These are phyloP conservation scores for Lerema accius DNA, from an alignment of 1,140 invertebrate genomes.

Conservation along the genomic window DNA sequence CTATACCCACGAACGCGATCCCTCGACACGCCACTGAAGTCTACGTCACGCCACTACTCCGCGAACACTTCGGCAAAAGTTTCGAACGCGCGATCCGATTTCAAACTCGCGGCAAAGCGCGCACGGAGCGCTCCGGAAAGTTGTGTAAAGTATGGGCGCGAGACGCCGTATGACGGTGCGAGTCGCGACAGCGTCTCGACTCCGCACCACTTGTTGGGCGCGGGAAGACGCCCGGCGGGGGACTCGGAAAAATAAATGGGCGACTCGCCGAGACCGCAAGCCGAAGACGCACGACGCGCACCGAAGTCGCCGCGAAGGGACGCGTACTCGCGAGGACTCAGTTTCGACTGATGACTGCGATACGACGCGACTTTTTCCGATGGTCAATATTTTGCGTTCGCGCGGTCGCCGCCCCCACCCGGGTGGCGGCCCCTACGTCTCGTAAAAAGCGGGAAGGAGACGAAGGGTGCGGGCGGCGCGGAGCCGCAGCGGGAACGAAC, in stretches of 20 bases:
- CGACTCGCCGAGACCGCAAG: conserved; percentile 70
- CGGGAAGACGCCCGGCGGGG: conserved; percentile 76
- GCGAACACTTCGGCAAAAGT: conserved; percentile 64
- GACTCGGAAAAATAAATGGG: conserved; percentile 69
- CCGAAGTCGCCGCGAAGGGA: conserved; percentile 71
- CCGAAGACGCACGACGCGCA: conserved; percentile 77
- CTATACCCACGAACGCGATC: conserved; percentile 60
- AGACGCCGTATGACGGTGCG: conserved; percentile 67
- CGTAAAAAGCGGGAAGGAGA: conserved; percentile 83
- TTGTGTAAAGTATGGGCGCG: conserved; percentile 72
- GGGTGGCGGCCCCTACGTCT: conserved; percentile 81
- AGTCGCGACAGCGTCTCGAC: conserved; percentile 55
- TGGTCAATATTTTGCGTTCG: conserved; percentile 83
- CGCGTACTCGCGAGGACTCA: conserved; percentile 77
- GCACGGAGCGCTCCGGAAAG: conserved; percentile 60
- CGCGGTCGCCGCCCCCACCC: conserved; percentile 79
- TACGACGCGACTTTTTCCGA: conserved; percentile 83
- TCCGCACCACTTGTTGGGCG: conserved; percentile 77
- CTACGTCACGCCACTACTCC: conserved; percentile 66
- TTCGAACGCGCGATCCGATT: conserved; percentile 68
- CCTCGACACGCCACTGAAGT: conserved; percentile 68
- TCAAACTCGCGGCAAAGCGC: conserved; percentile 60
- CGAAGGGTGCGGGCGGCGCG: conserved; percentile 71
- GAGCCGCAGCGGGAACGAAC: conserved; percentile 71
- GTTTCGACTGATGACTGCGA: conserved; percentile 83